Evolutionary conservation across 2,888 invertebrate species (phyloP).

Genomic region (Pecten maximus): DNA sequence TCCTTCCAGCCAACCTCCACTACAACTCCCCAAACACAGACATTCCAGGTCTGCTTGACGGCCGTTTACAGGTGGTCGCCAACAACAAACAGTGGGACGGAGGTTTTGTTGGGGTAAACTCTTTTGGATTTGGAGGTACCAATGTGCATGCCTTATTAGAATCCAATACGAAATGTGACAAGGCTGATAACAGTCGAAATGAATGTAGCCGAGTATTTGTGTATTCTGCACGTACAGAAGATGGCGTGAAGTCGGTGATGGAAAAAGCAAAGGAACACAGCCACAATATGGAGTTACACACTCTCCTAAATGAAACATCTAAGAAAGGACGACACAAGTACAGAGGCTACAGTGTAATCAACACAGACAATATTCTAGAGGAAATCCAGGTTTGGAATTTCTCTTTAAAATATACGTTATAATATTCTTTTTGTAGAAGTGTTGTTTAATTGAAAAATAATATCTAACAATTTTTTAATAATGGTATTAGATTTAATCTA

Average conservation of each 20-base stretch:
- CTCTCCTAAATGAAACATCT: constrained; percentile 77
- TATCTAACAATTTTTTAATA: too few relatives aligned
- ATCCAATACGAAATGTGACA: constrained; percentile 83
- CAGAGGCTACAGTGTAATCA: constrained; percentile 91
- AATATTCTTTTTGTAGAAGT: too few relatives aligned
- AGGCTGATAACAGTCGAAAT: constrained; percentile 44
- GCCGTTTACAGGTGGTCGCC: constrained; percentile 93
- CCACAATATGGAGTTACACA: constrained; percentile 76
- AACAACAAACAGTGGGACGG: constrained; percentile 93
- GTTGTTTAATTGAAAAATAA: too few relatives aligned
- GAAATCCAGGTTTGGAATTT: constrained; percentile 67
- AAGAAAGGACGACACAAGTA: constrained; percentile 88
- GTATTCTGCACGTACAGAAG: constrained; percentile 93
- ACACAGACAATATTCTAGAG: constrained; percentile 79
- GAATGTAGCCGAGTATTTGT: constrained; percentile 87
- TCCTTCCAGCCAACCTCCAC: constrained; percentile 96
- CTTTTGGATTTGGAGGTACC: constrained; percentile 97
- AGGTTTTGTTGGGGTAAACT: constrained; percentile 96
- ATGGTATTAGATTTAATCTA: too few relatives aligned
- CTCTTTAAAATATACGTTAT: neutral
- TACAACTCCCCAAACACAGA: constrained; percentile 93
- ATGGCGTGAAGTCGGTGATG: constrained; percentile 88
- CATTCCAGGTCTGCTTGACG: constrained; percentile 94
- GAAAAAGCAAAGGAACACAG: constrained; percentile 88
- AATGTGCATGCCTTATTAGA: constrained; percentile 82